Conservation (phyloP, 2,113 vertebrate genomes). For the Xerus inauris region DNA sequence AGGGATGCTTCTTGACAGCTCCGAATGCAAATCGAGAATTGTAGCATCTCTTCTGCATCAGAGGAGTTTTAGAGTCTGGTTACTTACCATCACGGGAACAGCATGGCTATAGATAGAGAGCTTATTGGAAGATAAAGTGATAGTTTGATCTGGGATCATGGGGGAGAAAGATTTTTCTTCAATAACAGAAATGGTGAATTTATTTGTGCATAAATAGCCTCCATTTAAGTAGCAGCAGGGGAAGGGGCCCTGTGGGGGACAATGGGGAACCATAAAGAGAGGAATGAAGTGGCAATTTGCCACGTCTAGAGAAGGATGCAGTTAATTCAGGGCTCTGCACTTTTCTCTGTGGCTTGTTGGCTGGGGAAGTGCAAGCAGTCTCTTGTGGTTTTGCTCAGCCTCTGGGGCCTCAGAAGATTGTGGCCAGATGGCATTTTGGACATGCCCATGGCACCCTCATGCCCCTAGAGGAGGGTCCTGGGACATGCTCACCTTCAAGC, state of each 20-base stretch:
- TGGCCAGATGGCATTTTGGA: neutral
- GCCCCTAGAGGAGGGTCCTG: neutral
- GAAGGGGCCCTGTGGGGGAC: neutral
- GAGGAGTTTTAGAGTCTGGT: neutral
- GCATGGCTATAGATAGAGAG: neutral
- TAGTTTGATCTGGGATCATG: neutral
- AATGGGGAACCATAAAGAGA: neutral
- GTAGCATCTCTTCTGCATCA: neutral
- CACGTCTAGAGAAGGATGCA: neutral
- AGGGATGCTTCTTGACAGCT: neutral
- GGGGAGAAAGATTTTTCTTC: neutral
- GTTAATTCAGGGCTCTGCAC: neutral
- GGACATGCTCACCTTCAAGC: neutral
- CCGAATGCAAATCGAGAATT: neutral
- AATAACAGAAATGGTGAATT: neutral
- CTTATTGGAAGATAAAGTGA: neutral
- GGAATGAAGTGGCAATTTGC: neutral
- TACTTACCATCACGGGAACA: neutral
- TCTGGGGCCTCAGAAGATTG: neutral
- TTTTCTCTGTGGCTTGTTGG: neutral
- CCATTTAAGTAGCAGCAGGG: neutral
- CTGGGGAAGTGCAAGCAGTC: rapidly evolving
- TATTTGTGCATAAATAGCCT: neutral
- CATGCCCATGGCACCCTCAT: neutral
- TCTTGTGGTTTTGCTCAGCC: neutral